Conservation (phyloP, 1,140 invertebrate genomes). For the Cyrtorhinus lividipennis region DNA sequence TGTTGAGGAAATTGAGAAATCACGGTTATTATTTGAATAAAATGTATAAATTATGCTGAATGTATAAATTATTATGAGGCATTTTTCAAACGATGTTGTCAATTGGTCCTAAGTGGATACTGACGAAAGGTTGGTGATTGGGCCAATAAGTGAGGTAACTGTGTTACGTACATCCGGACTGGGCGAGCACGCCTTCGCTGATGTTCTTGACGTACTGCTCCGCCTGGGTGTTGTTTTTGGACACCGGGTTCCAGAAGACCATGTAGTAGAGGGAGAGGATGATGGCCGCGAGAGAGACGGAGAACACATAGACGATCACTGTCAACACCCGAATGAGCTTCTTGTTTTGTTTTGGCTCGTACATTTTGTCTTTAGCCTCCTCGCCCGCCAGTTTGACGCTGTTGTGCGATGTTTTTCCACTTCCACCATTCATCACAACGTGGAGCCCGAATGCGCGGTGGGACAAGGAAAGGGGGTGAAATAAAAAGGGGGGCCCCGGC, state of each 20-base stretch:
- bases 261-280: slow-evolving; percentile 91
- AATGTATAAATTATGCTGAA: too few species aligned
- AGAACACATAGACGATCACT: slow-evolving; percentile 87
- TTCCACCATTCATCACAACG: slow-evolving; percentile 12
- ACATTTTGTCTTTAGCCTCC: slow-evolving; percentile 62
- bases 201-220: neutral
- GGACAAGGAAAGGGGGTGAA: neutral
- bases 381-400: slow-evolving; percentile 29
- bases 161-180: neutral
- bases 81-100: too few species aligned
- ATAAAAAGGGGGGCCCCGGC: too few species aligned
- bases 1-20: too few species aligned
- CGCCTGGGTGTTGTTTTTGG: slow-evolving; percentile 17
- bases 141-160: too few species aligned
- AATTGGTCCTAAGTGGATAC: too few species aligned
- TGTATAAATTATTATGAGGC: too few species aligned
- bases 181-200: neutral
- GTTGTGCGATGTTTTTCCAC: slow-evolving; percentile 13
- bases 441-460: neutral
- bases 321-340: slow-evolving; percentile 83
- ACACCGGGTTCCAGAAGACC: slow-evolving; percentile 80
- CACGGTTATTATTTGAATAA: too few species aligned
- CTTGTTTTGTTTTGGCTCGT: slow-evolving; percentile 54
- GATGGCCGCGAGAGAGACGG: slow-evolving; percentile 86
- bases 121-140: too few species aligned